Conservation (phyloP, 2,888 invertebrate genomes). For the Gibbula magus region DNA sequence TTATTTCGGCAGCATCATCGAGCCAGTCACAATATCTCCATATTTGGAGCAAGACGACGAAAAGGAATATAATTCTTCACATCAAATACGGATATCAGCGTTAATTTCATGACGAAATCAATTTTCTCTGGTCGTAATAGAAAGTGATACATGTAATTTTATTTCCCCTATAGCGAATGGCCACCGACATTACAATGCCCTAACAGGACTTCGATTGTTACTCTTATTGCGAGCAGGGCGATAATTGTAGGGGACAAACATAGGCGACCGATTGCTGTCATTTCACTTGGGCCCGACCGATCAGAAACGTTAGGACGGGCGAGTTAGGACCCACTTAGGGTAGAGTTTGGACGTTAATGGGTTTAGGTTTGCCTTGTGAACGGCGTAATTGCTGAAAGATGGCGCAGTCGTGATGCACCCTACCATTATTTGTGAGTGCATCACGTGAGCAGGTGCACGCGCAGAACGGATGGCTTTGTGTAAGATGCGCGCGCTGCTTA, state of each 20-base stretch:
- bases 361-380: slow-evolving; percentile 3
- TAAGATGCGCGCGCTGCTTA: neutral
- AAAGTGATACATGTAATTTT: slow-evolving; percentile 22
- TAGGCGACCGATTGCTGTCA: neutral
- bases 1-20: too few species aligned
- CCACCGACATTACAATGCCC: slow-evolving; percentile 7
- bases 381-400: slow-evolving; percentile 16
- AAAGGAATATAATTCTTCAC: neutral
- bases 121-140: slow-evolving; percentile 4
- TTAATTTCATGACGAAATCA: neutral
- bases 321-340: slow-evolving; percentile 1
- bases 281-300: neutral
- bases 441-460: slow-evolving; percentile 26
- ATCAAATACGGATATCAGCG: slow-evolving; percentile 3
- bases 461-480: slow-evolving; percentile 19
- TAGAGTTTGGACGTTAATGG: slow-evolving; percentile 7
- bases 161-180: slow-evolving; percentile 12
- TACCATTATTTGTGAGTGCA: slow-evolving; percentile 20
- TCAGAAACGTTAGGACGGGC: slow-evolving; percentile 7
- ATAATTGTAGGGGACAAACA: slow-evolving; percentile 3
- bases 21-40: too few species aligned
- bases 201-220: neutral
- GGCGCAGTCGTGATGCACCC: neutral
- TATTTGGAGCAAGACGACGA: too few species aligned
- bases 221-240: neutral